Conservation (phyloP, 53 echinoderm and acorn worm species). For the Echinarachnius parma region DNA sequence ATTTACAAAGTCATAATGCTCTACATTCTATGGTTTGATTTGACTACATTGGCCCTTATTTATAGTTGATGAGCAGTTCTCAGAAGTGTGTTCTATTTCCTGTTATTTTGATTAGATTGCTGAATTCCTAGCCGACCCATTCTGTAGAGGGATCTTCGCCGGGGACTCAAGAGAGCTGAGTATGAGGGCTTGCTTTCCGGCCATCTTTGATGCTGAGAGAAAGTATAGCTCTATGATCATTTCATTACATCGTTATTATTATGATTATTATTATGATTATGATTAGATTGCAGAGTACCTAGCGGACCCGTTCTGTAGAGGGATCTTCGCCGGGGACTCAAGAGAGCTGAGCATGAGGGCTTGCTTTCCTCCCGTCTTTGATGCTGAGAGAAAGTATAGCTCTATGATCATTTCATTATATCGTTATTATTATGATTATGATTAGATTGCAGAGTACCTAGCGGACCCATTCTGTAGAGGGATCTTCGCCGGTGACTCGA, state of each 20-base stretch:
- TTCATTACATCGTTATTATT: background rate
- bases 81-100: no score
- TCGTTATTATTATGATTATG: background rate
- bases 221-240: conserved; percentile 62
- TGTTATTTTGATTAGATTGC: conserved; percentile 51
- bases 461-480: conserved; percentile 77
- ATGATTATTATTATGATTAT: background rate
- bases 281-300: conserved; percentile 73
- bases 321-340: conserved; percentile 74
- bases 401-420: conserved; percentile 37
- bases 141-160: conserved; percentile 83
- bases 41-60: no score
- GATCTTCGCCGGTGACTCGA: conserved; percentile 71
- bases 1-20: no score
- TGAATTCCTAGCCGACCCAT: conserved; percentile 64
- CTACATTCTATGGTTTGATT: no score
- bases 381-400: conserved; percentile 61
- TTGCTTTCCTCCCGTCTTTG: conserved; percentile 74
- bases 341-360: conserved; percentile 75
- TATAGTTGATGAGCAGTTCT: no score
- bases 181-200: conserved; percentile 81
- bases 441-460: conserved; percentile 71
- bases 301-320: conserved; percentile 72
- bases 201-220: conserved; percentile 61
- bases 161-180: conserved; percentile 70